These are phyloP conservation scores for Ischnus inquisitorius DNA, from an alignment of 2,888 invertebrate genomes.

Conservation along the genomic window DNA sequence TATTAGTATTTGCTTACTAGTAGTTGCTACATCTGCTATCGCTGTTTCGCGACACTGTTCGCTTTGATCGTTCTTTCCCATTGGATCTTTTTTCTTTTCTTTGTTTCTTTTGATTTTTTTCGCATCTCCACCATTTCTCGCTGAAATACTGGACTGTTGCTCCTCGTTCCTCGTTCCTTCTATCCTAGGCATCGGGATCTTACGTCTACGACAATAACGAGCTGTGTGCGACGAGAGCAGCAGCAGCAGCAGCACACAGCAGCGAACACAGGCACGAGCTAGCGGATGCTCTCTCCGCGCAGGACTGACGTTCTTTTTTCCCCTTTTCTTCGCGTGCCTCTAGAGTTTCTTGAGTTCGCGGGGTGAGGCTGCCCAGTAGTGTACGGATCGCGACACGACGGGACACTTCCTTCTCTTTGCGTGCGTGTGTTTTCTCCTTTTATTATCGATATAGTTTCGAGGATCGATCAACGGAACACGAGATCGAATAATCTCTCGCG, in stretches of 20 bases:
- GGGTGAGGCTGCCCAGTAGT: constrained; percentile 69
- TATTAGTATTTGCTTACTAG: not conserved
- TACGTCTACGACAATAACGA: constrained; percentile 40
- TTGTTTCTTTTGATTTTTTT: not conserved
- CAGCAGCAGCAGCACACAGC: constrained; percentile 38
- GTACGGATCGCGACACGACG: constrained; percentile 15
- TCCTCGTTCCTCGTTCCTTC: constrained; percentile 29
- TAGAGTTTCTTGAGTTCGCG: constrained; percentile 54
- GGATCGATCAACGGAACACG: constrained; percentile 12
- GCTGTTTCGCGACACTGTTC: constrained; percentile 27
- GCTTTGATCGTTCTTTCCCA: constrained; percentile 14
- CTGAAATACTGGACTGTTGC: constrained; percentile 25
- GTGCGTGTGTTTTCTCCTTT: constrained; percentile 1
- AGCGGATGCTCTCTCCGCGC: constrained; percentile 54
- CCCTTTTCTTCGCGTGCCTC: constrained; percentile 25
- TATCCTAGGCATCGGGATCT: constrained; percentile 31
- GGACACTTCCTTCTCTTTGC: not conserved
- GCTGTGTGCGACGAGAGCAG: constrained; percentile 42
- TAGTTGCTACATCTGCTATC: constrained; percentile 15
- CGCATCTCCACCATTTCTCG: constrained; percentile 12
- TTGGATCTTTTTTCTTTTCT: not conserved
- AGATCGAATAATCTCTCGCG: constrained; percentile 29
- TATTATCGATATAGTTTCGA: constrained; percentile 38
- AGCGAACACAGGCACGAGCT: constrained; percentile 38
- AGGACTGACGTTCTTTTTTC: constrained; percentile 65